These are phyloP conservation scores for Uloborus plumipes DNA, from an alignment of 2,888 invertebrate genomes.

Conservation along the genomic window DNA sequence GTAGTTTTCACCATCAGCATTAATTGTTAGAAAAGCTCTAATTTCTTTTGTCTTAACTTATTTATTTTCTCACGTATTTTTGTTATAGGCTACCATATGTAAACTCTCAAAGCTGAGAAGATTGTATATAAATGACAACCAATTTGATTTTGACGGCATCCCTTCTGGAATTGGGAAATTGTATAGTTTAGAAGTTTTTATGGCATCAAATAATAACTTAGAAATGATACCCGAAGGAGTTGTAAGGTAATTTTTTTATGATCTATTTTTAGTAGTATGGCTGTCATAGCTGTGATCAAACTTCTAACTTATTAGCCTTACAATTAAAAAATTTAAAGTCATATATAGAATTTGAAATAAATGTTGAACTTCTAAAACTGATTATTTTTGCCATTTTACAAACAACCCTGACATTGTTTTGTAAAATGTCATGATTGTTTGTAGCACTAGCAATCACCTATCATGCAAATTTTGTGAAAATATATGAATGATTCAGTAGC, in stretches of 20 bases:
- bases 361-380: too few species aligned
- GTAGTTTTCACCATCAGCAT: too few species aligned
- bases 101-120: conserved; percentile 86
- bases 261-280: background rate
- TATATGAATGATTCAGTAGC: too few species aligned
- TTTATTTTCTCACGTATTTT: too few species aligned
- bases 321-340: too few species aligned
- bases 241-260: conserved; percentile 78
- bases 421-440: too few species aligned
- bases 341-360: too few species aligned
- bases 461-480: too few species aligned
- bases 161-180: conserved; percentile 98
- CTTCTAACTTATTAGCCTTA: too few species aligned
- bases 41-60: background rate
- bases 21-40: background rate
- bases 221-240: conserved; percentile 99
- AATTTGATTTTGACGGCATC: conserved; percentile 96
- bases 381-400: too few species aligned
- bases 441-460: too few species aligned
- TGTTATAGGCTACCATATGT: conserved; percentile 80
- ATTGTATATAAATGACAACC: conserved; percentile 94
- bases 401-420: too few species aligned
- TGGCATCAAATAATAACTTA: conserved; percentile 93
- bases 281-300: background rate
- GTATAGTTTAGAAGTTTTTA: conserved; percentile 92